Percentiles rank a stretch among this genome's conserved stretches.
Evolutionary conservation across 2,113 vertebrate species (phyloP).

Genomic region (Brienomyrus longianalis): DNA sequence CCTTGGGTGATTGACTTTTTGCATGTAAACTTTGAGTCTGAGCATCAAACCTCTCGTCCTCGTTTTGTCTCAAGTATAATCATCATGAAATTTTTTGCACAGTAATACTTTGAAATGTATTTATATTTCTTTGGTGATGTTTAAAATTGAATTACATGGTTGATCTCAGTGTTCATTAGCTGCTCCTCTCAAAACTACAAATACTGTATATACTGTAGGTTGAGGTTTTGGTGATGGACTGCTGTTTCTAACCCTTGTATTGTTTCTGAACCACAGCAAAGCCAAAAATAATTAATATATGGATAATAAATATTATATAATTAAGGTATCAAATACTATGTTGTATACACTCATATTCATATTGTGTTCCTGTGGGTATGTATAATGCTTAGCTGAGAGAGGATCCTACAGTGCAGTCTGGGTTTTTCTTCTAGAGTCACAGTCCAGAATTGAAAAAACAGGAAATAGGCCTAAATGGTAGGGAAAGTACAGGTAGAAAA

Average conservation of each 20-base stretch:
- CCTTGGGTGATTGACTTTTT: background rate
- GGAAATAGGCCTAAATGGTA: background rate
- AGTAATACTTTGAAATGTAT: background rate
- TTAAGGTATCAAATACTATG: background rate
- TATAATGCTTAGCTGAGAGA: background rate
- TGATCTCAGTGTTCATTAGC: background rate
- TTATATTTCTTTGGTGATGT: background rate
- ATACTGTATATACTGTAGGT: background rate
- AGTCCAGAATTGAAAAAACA: background rate
- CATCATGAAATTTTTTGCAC: background rate
- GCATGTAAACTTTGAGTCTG: background rate
- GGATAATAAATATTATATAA: background rate
- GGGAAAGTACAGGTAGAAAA: background rate
- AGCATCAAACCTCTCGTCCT: background rate
- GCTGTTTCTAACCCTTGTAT: background rate
- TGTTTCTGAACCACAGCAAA: background rate
- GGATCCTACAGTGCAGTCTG: background rate
- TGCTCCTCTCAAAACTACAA: background rate
- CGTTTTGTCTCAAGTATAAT: background rate
- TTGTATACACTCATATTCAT: background rate
- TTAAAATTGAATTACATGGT: background rate
- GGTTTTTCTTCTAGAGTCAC: background rate
- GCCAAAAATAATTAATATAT: background rate
- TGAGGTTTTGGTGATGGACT: background rate
- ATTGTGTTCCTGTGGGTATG: no score